These are phyloP conservation scores for Genyomyrus donnyi DNA, from an alignment of 2,113 vertebrate species.

Conservation along the genomic window DNA sequence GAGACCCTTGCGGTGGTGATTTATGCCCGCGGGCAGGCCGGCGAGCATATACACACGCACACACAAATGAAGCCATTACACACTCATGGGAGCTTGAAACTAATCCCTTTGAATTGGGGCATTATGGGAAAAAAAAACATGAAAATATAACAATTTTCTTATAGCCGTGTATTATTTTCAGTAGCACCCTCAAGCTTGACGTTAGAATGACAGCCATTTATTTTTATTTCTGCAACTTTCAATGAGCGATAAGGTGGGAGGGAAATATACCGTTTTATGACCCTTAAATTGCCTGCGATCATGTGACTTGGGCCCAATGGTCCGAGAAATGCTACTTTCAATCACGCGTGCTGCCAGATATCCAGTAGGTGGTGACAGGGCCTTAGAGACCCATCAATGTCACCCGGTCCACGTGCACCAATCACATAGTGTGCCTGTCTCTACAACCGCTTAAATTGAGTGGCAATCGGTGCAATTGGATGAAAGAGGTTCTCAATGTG, in stretches of 20 bases:
- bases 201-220: neutral
- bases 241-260: neutral
- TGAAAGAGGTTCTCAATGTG: neutral
- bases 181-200: neutral
- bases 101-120: neutral
- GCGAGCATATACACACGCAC: neutral
- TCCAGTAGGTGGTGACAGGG: neutral
- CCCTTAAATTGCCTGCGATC: neutral
- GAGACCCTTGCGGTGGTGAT: slow-evolving; percentile 25
- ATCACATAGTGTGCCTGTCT: neutral
- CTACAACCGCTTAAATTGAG: neutral
- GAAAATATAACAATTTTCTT: neutral
- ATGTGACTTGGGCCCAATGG: neutral
- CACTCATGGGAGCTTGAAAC: neutral
- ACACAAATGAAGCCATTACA: neutral
- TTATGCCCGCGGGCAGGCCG: slow-evolving; percentile 12
- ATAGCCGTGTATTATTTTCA: neutral
- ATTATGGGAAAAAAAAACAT: neutral
- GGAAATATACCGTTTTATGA: neutral
- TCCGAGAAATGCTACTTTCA: neutral
- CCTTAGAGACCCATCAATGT: neutral
- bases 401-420: too few species aligned
- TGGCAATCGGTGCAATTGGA: neutral
- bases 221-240: neutral
- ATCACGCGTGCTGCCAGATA: neutral